Evolutionary conservation across 2,113 vertebrate genomes (phyloP).

Genomic region (Chaetorhynchus papuensis): DNA sequence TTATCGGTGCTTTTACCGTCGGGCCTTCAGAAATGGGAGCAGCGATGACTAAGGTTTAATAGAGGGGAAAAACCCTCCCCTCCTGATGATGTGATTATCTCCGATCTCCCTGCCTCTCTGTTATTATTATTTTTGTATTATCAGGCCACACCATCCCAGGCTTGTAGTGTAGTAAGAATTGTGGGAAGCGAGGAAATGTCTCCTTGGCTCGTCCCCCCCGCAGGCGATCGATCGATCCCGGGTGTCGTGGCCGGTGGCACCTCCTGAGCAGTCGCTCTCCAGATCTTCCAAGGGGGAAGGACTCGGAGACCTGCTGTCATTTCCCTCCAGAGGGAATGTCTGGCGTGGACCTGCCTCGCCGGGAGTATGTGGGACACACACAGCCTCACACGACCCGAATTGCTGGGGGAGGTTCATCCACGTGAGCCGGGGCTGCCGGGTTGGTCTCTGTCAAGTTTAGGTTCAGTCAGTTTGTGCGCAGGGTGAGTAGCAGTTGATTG

Average conservation of each 20-base stretch:
- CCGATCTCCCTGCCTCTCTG: neutral
- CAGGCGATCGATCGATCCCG: neutral
- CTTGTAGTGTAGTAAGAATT: neutral
- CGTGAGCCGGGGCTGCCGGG: neutral
- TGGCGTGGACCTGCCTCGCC: neutral
- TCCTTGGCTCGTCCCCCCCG: neutral
- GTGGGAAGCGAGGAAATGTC: slow-evolving; percentile 19
- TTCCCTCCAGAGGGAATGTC: neutral
- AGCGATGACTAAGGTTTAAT: slow-evolving; percentile 47
- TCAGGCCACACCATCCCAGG: neutral
- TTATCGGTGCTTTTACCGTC: neutral
- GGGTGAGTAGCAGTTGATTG: neutral
- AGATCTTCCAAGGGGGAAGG: neutral
- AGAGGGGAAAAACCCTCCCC: neutral
- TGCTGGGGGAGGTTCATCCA: neutral
- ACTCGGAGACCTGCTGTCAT: neutral
- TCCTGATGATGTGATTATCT: neutral
- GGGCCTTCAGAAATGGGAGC: slow-evolving; percentile 14
- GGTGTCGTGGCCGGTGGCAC: neutral
- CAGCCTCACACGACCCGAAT: neutral
- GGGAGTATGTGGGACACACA: neutral
- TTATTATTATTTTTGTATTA: neutral
- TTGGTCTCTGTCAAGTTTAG: neutral
- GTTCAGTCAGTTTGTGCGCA: neutral
- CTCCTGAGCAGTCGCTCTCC: neutral